Percentiles rank a stretch among this genome's conserved stretches.
phyloP scores from a whole-genome alignment of 2,797 vertebrate genomes.

The Potorous gilbertii region DNA sequence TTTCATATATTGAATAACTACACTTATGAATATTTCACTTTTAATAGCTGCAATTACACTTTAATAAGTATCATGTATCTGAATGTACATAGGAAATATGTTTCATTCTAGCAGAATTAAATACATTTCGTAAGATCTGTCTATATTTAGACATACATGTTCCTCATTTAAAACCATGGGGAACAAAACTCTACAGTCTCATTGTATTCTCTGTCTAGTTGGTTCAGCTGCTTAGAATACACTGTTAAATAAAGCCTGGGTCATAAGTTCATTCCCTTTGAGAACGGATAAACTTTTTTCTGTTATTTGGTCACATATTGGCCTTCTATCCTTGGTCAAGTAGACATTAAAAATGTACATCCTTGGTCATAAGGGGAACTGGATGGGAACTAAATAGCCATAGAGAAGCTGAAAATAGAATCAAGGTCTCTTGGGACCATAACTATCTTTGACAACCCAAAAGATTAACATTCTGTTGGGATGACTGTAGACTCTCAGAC shows the following conservation, averaged over 20 bases:
- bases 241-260: neutral
- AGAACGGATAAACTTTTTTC: neutral
- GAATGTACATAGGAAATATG: neutral
- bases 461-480: neutral
- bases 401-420: neutral
- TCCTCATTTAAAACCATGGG: neutral
- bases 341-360: neutral
- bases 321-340: neutral
- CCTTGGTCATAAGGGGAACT: neutral
- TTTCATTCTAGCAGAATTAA: neutral
- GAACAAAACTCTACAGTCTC: neutral
- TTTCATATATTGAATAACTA: neutral
- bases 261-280: neutral
- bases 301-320: neutral
- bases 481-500: neutral
- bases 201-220: neutral
- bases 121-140: neutral
- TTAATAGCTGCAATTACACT: neutral
- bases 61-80: neutral
- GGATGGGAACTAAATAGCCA: neutral
- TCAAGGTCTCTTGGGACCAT: neutral
- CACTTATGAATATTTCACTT: neutral
- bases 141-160: neutral
- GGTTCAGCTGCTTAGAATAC: neutral
- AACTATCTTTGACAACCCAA: neutral